Base-by-base conservation (phyloP, 2,113 vertebrate genomes). In the Aspidoscelis tigris region DNA sequence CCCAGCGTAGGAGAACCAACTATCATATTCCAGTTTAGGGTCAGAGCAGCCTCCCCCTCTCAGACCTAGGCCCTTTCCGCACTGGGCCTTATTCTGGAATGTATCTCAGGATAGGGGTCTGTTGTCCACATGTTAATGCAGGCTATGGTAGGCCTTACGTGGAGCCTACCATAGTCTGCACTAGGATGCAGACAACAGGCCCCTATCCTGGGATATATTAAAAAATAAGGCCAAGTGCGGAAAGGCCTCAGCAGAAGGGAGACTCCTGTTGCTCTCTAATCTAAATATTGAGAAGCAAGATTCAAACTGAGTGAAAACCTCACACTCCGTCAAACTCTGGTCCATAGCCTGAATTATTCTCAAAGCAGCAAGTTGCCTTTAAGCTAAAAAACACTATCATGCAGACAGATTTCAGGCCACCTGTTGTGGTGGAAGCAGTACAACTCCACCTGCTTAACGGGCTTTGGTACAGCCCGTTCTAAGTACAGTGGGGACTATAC, bases 281-380 rank as follows among this genome's bases (percentile, higher is more conserved):
- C 44, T 44, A 87, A 20, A 11, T 0, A 70, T 64, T 76, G 73
- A 50, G 6, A 80, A 78, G 73, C 66, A 24, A 7, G n/a, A 76
- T 86, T 79, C 78, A 70, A 75, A 74, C 82, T 83, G 81, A 77
- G 55, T 78, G 81, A 78, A 50, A 88, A 79, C 69, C 88, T 33
- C 33, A 33, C 33, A 33, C 33, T 33, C 33, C 33, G 33, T 33
- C 33, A 33, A 71, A 75, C 84, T 2, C 0, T 0, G 24, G 64
- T 69, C 79, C 65, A 73, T 68, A 77, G 76, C 78, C 83, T 69
- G 7, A 3, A 16, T 39, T 44, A 50, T 21, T 20, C 21, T 4
- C 8, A 61, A 7, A 55, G n/a, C 24, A 53, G 77, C 6, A 44
- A n/a, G 22, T 44, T 24, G 39, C 53, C 33, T 77, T 64, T 65